Evolutionary conservation across 1,140 invertebrate species (phyloP).

Genomic region (Gonatopus flavifemur): DNA sequence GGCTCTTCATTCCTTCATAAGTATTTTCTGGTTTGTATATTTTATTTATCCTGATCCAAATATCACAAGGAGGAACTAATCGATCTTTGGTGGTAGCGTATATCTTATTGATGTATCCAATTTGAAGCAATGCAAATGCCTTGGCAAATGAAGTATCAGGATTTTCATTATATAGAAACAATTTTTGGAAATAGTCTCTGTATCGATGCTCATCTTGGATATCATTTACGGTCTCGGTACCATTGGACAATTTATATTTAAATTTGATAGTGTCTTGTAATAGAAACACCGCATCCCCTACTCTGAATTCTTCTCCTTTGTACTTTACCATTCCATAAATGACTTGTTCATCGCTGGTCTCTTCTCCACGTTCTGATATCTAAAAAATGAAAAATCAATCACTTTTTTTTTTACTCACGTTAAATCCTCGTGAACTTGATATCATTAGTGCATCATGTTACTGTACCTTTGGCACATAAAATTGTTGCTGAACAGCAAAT

Average conservation of each 20-base stretch:
- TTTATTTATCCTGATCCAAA: constrained; percentile 69
- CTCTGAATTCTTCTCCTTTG: constrained; percentile 63
- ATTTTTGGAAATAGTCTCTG: constrained; percentile 78
- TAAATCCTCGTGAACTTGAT: no score
- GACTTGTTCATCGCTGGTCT: constrained; percentile 29
- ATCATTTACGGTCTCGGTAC: constrained; percentile 49
- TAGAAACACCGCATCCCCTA: constrained; percentile 75
- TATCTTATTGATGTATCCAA: constrained; percentile 69
- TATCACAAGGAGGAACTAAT: constrained; percentile 60
- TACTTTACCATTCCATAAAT: constrained; percentile 38
- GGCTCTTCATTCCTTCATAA: constrained; percentile 57
- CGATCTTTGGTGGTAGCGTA: constrained; percentile 57
- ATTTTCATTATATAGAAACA: constrained; percentile 65
- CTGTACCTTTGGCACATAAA: constrained; percentile 21
- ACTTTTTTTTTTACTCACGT: constrained; percentile 74
- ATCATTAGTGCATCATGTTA: constrained; percentile 37
- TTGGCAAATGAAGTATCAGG: constrained; percentile 74
- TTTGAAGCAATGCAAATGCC: constrained; percentile 75
- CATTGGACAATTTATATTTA: constrained; percentile 45
- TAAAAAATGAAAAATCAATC: constrained; percentile 72
- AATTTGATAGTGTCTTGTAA: constrained; percentile 69
- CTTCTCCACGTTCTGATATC: constrained; percentile 27
- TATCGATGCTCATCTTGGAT: constrained; percentile 73
- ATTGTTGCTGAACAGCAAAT: no score
- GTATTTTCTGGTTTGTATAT: constrained; percentile 82